Evolutionary conservation across 2,888 invertebrate species (phyloP).

Genomic region (Bursaphelenchus okinawaensis): DNA sequence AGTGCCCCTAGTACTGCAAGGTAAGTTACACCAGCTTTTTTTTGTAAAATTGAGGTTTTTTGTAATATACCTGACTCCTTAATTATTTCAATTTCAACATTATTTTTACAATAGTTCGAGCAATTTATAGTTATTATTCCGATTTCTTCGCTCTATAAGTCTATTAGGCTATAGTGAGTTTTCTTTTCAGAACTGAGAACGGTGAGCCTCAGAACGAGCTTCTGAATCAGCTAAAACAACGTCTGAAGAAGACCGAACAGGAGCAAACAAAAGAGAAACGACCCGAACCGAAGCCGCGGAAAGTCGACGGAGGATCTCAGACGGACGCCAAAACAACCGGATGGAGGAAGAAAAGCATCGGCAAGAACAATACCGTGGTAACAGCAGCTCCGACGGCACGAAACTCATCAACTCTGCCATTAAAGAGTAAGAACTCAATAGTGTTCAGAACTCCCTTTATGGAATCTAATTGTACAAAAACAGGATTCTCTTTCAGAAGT

Average conservation of each 20-base stretch:
- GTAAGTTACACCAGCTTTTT: background rate
- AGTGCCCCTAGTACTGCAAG: constrained; percentile 21
- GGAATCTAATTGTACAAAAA: too few species aligned
- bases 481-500: background rate
- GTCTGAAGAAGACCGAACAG: constrained; percentile 51
- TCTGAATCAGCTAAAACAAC: constrained; percentile 45
- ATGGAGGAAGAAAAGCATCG: constrained; percentile 19
- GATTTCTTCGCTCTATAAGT: too few species aligned
- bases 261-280: constrained; percentile 13
- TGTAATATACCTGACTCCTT: too few species aligned
- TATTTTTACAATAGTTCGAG: background rate
- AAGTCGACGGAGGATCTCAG: constrained; percentile 35
- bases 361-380: constrained; percentile 7
- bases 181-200: background rate
- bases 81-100: background rate
- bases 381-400: background rate
- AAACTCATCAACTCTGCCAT: background rate
- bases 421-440: background rate
- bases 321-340: constrained; percentile 25
- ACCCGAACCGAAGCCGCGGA: constrained; percentile 32
- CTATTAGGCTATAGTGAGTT: background rate
- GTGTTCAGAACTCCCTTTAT: background rate
- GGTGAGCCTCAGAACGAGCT: constrained; percentile 24
- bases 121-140: background rate
- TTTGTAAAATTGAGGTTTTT: too few species aligned